Evolutionary conservation across 1,140 invertebrate species (phyloP).

Genomic region (Tenebrio molitor): DNA sequence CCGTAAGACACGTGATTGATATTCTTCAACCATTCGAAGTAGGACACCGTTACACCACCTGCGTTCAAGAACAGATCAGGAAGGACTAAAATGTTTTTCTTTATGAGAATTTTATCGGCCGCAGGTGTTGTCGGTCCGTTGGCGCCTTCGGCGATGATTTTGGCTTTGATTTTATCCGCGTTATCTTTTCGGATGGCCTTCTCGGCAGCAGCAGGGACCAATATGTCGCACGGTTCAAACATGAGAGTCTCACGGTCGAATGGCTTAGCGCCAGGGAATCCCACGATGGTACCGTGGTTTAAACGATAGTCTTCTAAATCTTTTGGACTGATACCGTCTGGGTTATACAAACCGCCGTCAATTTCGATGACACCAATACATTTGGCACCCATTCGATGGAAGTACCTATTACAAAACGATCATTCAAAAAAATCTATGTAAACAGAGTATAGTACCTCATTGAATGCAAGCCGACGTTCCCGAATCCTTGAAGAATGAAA

Average conservation of each 20-base stretch:
- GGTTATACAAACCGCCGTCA: constrained; percentile 79
- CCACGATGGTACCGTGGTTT: constrained; percentile 91
- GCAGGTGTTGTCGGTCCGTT: constrained; percentile 91
- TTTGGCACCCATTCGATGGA: constrained; percentile 83
- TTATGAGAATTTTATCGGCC: constrained; percentile 78
- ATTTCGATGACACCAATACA: constrained; percentile 85
- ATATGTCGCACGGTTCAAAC: constrained; percentile 84
- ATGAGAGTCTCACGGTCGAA: constrained; percentile 71
- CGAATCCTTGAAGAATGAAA: constrained; percentile 91
- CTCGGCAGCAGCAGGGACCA: constrained; percentile 89
- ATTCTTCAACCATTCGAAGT: constrained; percentile 95
- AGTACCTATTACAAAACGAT: constrained; percentile 74
- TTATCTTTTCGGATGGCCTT: constrained; percentile 84
- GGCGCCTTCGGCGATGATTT: constrained; percentile 81
- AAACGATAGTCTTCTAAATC: constrained; percentile 86
- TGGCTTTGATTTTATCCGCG: constrained; percentile 83
- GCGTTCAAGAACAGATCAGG: constrained; percentile 90
- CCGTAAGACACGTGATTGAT: constrained; percentile 92
- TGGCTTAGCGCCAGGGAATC: constrained; percentile 81
- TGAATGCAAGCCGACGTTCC: constrained; percentile 89
- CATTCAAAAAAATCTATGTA: too few species aligned
- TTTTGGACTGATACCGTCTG: constrained; percentile 86
- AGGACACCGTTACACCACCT: constrained; percentile 94
- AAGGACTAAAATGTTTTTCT: constrained; percentile 84
- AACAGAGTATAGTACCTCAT: too few species aligned